Percentiles rank a stretch among this genome's conserved stretches.
phyloP scores from a whole-genome alignment of 1,140 invertebrate species.

The Diorhabda carinulata region DNA sequence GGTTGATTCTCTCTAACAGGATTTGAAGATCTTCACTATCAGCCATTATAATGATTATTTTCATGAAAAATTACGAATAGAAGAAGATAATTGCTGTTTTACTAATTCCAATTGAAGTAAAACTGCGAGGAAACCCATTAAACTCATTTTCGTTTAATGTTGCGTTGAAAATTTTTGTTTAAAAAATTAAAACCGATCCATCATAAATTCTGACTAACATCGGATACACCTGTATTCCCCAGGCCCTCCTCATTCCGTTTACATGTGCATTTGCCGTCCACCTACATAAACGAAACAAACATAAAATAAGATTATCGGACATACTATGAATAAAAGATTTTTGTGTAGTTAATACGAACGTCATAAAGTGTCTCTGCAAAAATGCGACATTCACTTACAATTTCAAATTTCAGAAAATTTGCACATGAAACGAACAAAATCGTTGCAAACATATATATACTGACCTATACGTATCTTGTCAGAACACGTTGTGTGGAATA shows the following conservation, averaged over 20 bases:
- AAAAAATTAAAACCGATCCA: background rate
- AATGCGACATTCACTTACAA: background rate
- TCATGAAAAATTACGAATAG: too few species aligned
- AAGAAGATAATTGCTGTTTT: too few species aligned
- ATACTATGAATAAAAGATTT: slow-evolving; percentile 1
- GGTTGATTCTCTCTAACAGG: too few species aligned
- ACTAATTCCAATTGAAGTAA: too few species aligned
- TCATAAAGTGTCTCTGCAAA: background rate
- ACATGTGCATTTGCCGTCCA: background rate
- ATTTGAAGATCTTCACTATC: too few species aligned
- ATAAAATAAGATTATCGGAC: slow-evolving; percentile 1
- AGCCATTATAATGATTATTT: too few species aligned
- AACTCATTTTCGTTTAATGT: too few species aligned
- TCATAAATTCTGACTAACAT: background rate
- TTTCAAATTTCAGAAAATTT: slow-evolving; percentile 1
- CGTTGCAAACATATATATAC: background rate
- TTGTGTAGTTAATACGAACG: background rate
- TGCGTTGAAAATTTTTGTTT: too few species aligned
- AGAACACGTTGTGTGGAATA: too few species aligned
- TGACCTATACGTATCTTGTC: background rate
- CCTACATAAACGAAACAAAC: background rate
- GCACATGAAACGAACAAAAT: background rate
- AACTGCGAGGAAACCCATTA: too few species aligned
- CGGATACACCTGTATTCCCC: slow-evolving; percentile 1
- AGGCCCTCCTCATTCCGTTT: background rate